Evolutionary conservation across 2,113 vertebrate genomes (phyloP), one percentile per base, ranked within the genome.

Genomic region (Macquaria ambigua): DNA sequence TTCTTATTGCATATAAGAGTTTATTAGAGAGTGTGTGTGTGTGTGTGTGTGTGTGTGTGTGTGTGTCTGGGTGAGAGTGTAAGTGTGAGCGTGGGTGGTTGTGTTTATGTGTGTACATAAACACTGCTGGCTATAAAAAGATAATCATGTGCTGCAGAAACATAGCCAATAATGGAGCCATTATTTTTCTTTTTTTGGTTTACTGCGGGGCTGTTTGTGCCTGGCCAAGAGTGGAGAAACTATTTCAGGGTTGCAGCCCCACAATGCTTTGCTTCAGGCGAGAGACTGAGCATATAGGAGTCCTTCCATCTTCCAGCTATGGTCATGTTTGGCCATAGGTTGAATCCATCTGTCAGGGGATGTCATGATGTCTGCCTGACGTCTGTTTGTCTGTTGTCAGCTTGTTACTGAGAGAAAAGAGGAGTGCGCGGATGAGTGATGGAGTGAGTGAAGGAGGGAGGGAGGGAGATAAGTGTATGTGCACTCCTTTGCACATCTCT

Each of bases 41-140:
- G 31, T 69, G 56, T 39, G 23, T 73, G 39, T 53, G 62, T 77
- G 39, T 53, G 62, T 77, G 50, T 83, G 21, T 70, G 16, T 56
- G 31, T 69, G 56, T 39, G 23, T 73, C 0, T n/a, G 75, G 0
- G 59, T 48, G 61, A 1, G 9, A 18, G 37, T 63, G 71, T 46
- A 28, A 41, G 52, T 52, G 82, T 73, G 63, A 41, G 70, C 3
- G 77, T 77, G 69, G 34, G 83, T 50, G 68, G 25, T 41, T 15
- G 62, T 53, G 82, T 82, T 59, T 74, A 46, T 79, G 76, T 70
- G 67, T 74, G 28, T 62, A 43, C 70, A 82, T 79, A 82, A 90
- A 86, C 83, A 86, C 71, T 67, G 69, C 23, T 66, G 43, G 82
- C 88, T 83, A 83, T 89, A 87, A 87, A 92, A 81, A 87, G 68